Base-by-base conservation (phyloP, 2,888 invertebrate species). In the Pimpla rufipes region DNA sequence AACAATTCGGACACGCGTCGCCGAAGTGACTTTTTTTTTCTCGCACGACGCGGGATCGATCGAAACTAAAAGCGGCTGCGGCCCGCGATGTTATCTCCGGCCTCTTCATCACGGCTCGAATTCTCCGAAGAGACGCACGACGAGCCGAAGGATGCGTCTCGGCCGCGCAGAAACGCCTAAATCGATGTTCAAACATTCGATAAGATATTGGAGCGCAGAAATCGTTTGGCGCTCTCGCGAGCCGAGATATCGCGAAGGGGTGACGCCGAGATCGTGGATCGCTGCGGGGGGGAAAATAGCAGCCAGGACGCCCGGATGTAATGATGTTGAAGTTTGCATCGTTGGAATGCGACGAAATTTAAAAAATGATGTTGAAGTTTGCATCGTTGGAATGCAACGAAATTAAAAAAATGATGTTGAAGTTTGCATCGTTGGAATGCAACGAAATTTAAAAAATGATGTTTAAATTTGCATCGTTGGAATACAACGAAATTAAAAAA, bases 111-210 rank as follows among this genome's bases (percentile, higher is more conserved):
- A 18, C 29, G 35, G n/a, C 42, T 45, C n/a, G 16, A 59, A 42
- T 29, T 71, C 57, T 29, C 35, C 6, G 45, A 59, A 57, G 7
- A 13, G 16, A n/a, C n/a, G n/a, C n/a, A n/a, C n/a, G 23, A 37
- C 16, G 1, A 8, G 16, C 50, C 35, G 23, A 37, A 40, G 18
- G 64, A 70, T 59, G 35, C 64, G 45, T 13, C 81, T 67, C 47
- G 68, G 21, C 50, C 29, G 10, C 45, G 71, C 29, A 66, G 85
- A 87, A 88, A 88, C 88, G 88, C 87, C 88, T 88, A 89, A 87
- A 87, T 87, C 87, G 89, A 89, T 89, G 88, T 89, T 89, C 85
- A 81, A 79, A 85, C 45, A 78, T n/a, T 70, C 81, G 86, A 86
- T 86, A 85, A 85, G 86, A 86, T 84, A 81, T 84, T 78, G 78